phyloP scores from a whole-genome alignment of 2,888 invertebrate species.

The Tetrapedia diversipes region DNA sequence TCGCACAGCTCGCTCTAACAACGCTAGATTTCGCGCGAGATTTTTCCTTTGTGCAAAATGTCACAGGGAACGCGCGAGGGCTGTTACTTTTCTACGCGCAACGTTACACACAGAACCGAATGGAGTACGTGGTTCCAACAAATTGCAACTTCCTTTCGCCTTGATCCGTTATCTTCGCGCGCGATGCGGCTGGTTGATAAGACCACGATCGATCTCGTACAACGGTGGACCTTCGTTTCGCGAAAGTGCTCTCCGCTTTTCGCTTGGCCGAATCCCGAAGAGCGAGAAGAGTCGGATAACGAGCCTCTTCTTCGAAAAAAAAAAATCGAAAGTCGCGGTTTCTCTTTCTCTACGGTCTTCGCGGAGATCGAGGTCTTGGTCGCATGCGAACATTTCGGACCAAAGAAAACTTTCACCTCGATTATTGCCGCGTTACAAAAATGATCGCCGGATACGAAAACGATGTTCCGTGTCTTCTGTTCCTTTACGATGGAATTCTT shows the following conservation, averaged over 20 bases:
- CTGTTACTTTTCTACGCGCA: neutral
- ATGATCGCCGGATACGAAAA: conserved; percentile 38
- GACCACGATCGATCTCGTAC: neutral
- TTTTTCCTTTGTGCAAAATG: neutral
- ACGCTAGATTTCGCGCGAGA: neutral
- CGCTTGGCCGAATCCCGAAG: neutral
- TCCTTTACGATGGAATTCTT: neutral
- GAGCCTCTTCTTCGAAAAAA: conserved; percentile 8
- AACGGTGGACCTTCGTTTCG: neutral
- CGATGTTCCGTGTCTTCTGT: conserved; percentile 13
- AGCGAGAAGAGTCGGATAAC: neutral
- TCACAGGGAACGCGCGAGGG: neutral
- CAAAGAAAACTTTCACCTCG: conserved; percentile 70
- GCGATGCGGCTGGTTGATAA: neutral
- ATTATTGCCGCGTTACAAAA: conserved; percentile 52
- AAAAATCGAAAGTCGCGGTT: conserved; percentile 55
- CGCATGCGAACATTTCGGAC: conserved; percentile 26
- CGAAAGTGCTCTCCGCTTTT: neutral
- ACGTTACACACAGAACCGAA: too few relatives aligned
- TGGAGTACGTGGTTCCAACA: neutral
- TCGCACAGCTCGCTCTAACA: too few relatives aligned
- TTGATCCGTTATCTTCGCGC: neutral
- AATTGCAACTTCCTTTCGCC: neutral
- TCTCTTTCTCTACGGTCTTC: conserved; percentile 47
- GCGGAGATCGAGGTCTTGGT: conserved; percentile 58